These are phyloP conservation scores for Parnassius smintheus DNA, from an alignment of 2,888 invertebrate genomes.

Conservation along the genomic window DNA sequence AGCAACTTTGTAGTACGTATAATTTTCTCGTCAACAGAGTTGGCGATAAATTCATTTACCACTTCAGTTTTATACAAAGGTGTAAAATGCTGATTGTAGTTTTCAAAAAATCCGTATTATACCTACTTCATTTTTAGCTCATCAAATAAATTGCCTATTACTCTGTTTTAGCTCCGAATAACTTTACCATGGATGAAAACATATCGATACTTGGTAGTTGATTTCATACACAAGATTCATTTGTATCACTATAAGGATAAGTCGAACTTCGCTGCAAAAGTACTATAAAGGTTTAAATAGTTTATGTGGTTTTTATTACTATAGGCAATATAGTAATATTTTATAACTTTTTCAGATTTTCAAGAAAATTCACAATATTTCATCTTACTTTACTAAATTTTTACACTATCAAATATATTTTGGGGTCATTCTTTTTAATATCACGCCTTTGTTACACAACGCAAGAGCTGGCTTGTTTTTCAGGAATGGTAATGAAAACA, in stretches of 20 bases:
- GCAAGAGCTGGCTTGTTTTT: constrained; percentile 18
- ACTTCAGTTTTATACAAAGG: no score
- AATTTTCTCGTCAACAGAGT: no score
- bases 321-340: background rate
- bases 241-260: constrained; percentile 17
- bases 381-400: constrained; percentile 1
- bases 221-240: constrained; percentile 21
- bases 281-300: background rate
- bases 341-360: background rate
- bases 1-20: no score
- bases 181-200: constrained; percentile 19
- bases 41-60: no score
- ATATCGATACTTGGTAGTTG: constrained; percentile 18
- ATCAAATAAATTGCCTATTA: no score
- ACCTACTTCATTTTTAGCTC: no score
- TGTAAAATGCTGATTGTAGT: no score
- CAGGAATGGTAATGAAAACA: constrained; percentile 3
- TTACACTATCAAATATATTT: constrained; percentile 13
- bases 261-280: constrained; percentile 23
- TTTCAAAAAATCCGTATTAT: no score
- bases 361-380: constrained; percentile 10
- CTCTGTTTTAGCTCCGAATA: constrained; percentile 14
- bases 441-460: constrained; percentile 17
- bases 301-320: no score
- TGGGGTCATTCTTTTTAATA: constrained; percentile 18